Percentiles rank a stretch among this genome's conserved stretches.
These are phyloP conservation scores for Sebastes cheni DNA, from an alignment of 2,797 vertebrate species.

Conservation along the genomic window DNA sequence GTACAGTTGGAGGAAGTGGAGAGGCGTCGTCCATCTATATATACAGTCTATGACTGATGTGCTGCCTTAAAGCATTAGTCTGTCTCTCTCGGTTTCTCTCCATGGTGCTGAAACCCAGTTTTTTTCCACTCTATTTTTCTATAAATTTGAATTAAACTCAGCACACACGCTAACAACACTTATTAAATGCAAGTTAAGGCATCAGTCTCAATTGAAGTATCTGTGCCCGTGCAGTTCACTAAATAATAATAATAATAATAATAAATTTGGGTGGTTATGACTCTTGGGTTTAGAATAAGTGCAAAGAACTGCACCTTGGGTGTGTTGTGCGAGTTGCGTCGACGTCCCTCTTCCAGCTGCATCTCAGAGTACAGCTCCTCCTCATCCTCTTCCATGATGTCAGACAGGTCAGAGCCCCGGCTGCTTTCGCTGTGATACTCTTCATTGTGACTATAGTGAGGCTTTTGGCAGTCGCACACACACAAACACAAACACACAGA, in stretches of 20 bases:
- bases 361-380: slow-evolving; percentile 98
- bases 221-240: slow-evolving; percentile 72
- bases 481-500: slow-evolving; percentile 74
- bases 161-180: slow-evolving; percentile 59
- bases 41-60: neutral
- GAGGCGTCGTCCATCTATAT: neutral
- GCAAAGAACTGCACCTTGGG: slow-evolving; percentile 90
- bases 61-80: slow-evolving; percentile 3
- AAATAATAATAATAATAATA: neutral
- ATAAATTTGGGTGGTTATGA: slow-evolving; percentile 55
- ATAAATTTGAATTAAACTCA: slow-evolving; percentile 45
- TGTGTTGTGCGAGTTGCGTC: slow-evolving; percentile 90
- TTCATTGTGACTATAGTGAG: slow-evolving; percentile 92
- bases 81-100: neutral
- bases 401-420: slow-evolving; percentile 95
- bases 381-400: slow-evolving; percentile 99
- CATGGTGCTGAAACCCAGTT: neutral
- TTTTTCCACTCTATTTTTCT: neutral
- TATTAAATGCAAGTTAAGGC: slow-evolving; percentile 58
- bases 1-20: neutral
- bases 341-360: slow-evolving; percentile 93
- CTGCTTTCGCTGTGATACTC: slow-evolving; percentile 98
- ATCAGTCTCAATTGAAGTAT: slow-evolving; percentile 73
- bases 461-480: slow-evolving; percentile 80
- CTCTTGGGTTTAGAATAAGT: slow-evolving; percentile 65